Percentiles rank a stretch among this genome's conserved stretches.
phyloP scores from a whole-genome alignment of 2,888 invertebrate species.

The Ceriagrion tenellum region DNA sequence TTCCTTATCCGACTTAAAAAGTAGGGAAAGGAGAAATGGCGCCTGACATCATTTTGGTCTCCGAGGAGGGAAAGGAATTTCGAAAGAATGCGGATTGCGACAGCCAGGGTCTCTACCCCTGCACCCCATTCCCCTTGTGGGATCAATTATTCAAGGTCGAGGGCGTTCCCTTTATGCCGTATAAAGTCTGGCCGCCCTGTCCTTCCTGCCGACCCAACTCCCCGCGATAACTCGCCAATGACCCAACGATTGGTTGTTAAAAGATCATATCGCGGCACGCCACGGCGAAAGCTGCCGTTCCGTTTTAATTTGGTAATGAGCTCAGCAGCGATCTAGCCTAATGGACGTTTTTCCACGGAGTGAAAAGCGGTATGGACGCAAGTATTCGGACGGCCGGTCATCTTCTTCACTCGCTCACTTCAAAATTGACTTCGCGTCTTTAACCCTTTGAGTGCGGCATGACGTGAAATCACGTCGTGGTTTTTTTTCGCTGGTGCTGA shows the following conservation, averaged over 20 bases:
- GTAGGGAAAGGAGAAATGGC: background rate
- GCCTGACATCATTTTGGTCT: background rate
- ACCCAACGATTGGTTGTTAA: background rate
- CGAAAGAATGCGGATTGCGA: background rate
- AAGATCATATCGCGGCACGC: constrained; percentile 2
- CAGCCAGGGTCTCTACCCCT: background rate
- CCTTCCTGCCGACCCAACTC: too few species aligned
- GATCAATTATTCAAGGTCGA: constrained; percentile 1
- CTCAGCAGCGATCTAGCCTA: background rate
- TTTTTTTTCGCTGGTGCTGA: too few species aligned
- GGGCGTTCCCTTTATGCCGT: background rate
- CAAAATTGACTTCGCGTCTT: too few species aligned
- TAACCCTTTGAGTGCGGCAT: too few species aligned
- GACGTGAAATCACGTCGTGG: too few species aligned
- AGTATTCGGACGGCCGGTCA: too few species aligned
- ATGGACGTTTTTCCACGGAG: background rate
- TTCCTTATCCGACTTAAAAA: background rate
- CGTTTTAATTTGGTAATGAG: constrained; percentile 22
- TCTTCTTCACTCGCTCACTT: too few species aligned
- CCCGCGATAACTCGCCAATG: background rate
- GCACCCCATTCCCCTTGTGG: too few species aligned
- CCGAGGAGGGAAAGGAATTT: background rate
- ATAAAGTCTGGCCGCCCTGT: background rate
- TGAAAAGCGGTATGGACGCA: background rate
- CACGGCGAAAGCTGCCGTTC: background rate